phyloP scores from a whole-genome alignment of 2,888 invertebrate species.

The Cataglyphis livida region DNA sequence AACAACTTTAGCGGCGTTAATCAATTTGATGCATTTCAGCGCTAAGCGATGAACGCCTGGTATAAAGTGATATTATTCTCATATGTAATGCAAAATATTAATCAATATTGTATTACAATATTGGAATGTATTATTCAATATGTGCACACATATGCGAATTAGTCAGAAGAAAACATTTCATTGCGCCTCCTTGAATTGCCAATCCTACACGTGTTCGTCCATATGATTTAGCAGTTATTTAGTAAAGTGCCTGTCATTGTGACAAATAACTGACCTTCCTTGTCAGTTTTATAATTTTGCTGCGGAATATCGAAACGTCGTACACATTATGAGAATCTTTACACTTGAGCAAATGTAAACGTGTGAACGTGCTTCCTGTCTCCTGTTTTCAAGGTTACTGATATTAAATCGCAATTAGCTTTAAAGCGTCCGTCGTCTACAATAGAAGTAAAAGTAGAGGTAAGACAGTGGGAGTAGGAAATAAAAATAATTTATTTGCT shows the following conservation, averaged over 20 bases:
- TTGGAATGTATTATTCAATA: not conserved
- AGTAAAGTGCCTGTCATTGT: constrained; percentile 53
- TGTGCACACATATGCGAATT: not conserved
- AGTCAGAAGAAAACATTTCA: constrained; percentile 2
- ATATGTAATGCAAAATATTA: not conserved
- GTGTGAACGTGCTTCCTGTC: not conserved
- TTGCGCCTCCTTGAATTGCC: constrained; percentile 18
- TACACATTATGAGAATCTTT: not conserved
- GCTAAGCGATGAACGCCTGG: not conserved
- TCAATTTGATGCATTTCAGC: not conserved
- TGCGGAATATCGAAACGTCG: constrained; percentile 7
- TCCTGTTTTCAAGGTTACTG: constrained; percentile 11
- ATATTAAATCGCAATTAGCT: constrained; percentile 21
- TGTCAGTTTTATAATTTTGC: constrained; percentile 15
- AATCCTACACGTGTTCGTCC: constrained; percentile 6
- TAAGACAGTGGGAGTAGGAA: too few species aligned
- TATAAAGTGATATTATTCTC: not conserved
- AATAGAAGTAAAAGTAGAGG: too few species aligned
- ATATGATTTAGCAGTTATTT: constrained; percentile 56
- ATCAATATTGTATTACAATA: not conserved
- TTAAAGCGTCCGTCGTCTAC: too few species aligned
- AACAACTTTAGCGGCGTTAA: not conserved
- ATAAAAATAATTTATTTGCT: too few species aligned
- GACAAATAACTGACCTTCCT: constrained; percentile 58
- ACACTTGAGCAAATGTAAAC: not conserved